Base-by-base conservation (phyloP, 2,113 vertebrate species). In the Cyanoramphus novaezelandiae region DNA sequence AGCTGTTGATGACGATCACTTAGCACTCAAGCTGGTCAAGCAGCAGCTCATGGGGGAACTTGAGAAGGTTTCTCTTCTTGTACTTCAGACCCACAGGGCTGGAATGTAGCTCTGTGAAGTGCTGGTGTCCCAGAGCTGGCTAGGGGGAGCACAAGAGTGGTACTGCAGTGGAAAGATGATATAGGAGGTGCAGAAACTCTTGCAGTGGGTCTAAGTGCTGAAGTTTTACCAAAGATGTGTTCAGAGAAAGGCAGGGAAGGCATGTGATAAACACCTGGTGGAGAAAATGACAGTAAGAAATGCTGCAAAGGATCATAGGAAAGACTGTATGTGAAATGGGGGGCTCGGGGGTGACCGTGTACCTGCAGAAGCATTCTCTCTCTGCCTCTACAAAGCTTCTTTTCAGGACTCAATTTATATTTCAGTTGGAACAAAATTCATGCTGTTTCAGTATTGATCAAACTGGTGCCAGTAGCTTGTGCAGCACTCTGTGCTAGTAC, bases 121-220 rank as follows among this genome's bases (percentile, higher is more conserved):
- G 62, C 28, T 72, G 28, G n/a, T 82, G 49, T 37, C 55, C 37
- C 55, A 41, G 59, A 39, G 33, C 68, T 72, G 68, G 35, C 72
- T 70, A 8, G 3, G 53, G 44, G 74, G 25, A 88, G 21, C 2
- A 1, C 24, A 35, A 20, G 16, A 70, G 44, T 0, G 0, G 9
- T 44, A 10, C 13, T 33, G 7, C 47, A 46, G 27, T 9, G 16
- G 41, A 35, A 84, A 65, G 29, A 9, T 62, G 27, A 39, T 69
- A 23, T 15, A 67, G 60, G 28, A 92, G 76, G 43, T 15, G 44
- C 83, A 82, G 65, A 59, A 85, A 37, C 14, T 78, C 60, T 53
- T 87, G 60, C 37, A 71, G 27, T 3, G 37, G 11, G 12, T 64
- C 41, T 46, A 28, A 33, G 23, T 8, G 12, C 3, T 25, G 29